Base-by-base conservation (phyloP, 2,888 invertebrate genomes). In the Taphrorychus bicolor region DNA sequence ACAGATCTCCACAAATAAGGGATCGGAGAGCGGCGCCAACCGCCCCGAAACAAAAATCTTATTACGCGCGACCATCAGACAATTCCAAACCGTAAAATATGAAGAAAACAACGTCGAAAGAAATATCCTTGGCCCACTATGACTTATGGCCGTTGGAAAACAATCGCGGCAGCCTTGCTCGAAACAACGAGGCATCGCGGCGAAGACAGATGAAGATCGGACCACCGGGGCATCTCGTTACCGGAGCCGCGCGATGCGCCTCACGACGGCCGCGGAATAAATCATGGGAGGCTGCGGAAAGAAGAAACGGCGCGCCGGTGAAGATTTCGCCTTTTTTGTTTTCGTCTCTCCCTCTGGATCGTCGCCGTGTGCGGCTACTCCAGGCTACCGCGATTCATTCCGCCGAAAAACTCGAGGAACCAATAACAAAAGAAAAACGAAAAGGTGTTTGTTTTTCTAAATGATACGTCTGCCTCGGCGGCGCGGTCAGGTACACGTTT, bases 211-310 rank as follows among this genome's bases (percentile, higher is more conserved):
- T 80, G 80, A 80, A 77, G 77, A 73, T 75, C 74, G 76, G 81
- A 81, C 81, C 81, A 81, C 81, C 81, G 80, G 77, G 79, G 76
- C 73, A 79, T 78, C 80, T 81, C 80, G 80, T 81, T 81, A 81
- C 79, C 72, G 75, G 75, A 74, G 74, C 74, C 66, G 66, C 69
- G 69, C 69, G 69, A 69, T 69, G 64, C 69, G 53, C 64, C 51
- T 63, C 60, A 59, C 66, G 66, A 61, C 64, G 69, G 63, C 64
- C 53, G 59, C 69, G 57, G 69, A 64, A 69, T 69, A 69, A 69
- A 69, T 69, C 69, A 69, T 69, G 64, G 69, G 49, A 59, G 45
- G 56, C 69, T 56, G 69, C 41, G 63, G 59, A 67, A 60, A 57
- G 64, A 59, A 58, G 59, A 60, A 60, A 59, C 40, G 52, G 53